A percentile compares a stretch with the other conserved stretches of the same genome.
Conservation (phyloP, 1,140 invertebrate genomes). For the Oedothorax gibbosus region DNA sequence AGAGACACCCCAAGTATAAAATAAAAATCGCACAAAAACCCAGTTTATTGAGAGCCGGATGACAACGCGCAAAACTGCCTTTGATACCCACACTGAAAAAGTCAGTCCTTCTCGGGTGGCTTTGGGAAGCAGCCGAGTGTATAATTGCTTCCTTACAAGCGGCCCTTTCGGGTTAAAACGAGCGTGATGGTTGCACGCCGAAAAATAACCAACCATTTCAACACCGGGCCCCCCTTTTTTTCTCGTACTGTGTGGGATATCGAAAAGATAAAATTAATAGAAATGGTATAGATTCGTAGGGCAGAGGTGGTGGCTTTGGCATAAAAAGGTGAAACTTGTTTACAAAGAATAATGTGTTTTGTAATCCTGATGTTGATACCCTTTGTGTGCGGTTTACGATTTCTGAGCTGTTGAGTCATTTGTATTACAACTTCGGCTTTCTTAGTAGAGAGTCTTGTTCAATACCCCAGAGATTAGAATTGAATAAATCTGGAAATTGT, state of each 20-base stretch:
- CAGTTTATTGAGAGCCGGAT: constrained; percentile 1
- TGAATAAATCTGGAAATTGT: too few relatives aligned
- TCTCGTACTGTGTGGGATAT: neutral
- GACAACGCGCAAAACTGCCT: constrained; percentile 13
- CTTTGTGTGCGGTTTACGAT: too few relatives aligned
- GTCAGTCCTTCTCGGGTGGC: constrained; percentile 42
- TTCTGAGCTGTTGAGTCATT: too few relatives aligned
- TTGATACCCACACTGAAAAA: constrained; percentile 3
- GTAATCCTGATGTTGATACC: too few relatives aligned
- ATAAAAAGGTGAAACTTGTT: constrained; percentile 28
- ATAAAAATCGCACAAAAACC: neutral
- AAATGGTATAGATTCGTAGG: neutral
- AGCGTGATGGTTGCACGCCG: constrained; percentile 17
- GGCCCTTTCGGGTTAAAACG: constrained; percentile 49
- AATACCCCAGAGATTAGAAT: too few relatives aligned
- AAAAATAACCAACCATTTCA: constrained; percentile 25
- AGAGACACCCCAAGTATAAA: constrained; percentile 1
- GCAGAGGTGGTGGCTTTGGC: neutral
- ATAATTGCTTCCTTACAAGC: constrained; percentile 54
- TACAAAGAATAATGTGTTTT: neutral
- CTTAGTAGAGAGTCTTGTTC: too few relatives aligned
- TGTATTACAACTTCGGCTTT: too few relatives aligned
- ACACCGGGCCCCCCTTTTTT: constrained; percentile 8
- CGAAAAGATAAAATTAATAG: neutral
- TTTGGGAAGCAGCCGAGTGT: constrained; percentile 43